A percentile compares a stretch with the other conserved stretches of the same genome.
Conservation (phyloP, 2,797 vertebrate species). For the Gymnocypris eckloni region DNA sequence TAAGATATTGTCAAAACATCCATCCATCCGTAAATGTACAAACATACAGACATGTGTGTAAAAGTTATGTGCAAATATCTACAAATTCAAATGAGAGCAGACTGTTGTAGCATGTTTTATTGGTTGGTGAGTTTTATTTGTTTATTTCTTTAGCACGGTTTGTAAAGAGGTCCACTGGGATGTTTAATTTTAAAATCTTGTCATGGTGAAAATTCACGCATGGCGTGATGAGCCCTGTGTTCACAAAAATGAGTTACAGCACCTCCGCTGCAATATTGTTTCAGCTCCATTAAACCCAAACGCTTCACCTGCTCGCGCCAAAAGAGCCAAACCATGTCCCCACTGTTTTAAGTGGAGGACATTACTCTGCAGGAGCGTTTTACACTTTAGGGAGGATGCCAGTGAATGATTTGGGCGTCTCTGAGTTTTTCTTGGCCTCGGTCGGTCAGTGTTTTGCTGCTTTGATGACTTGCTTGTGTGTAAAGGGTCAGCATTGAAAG, state of each 20-base stretch:
- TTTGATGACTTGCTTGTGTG: conserved; percentile 54
- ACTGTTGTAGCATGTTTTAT: too few relatives aligned
- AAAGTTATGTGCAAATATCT: too few relatives aligned
- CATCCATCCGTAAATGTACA: neutral
- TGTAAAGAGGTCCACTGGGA: too few relatives aligned
- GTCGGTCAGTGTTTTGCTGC: conserved; percentile 50
- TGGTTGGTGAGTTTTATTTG: too few relatives aligned
- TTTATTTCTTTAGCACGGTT: too few relatives aligned
- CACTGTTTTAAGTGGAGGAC: conserved; percentile 60
- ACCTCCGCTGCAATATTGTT: conserved; percentile 47
- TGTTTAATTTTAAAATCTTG: too few relatives aligned
- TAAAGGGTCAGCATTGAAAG: conserved; percentile 49
- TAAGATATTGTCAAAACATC: neutral
- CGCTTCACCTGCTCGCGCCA: conserved; percentile 54
- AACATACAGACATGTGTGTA: neutral
- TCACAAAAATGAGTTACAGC: too few relatives aligned
- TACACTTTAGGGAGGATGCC: conserved; percentile 56
- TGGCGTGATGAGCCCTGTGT: too few relatives aligned
- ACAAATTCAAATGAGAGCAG: too few relatives aligned
- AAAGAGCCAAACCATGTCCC: conserved; percentile 49
- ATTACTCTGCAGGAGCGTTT: conserved; percentile 51
- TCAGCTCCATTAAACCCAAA: conserved; percentile 59
- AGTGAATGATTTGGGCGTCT: conserved; percentile 62
- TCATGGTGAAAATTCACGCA: too few relatives aligned
- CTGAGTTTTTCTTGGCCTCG: conserved; percentile 60